A percentile compares a stretch with the other conserved stretches of the same genome.
These are phyloP conservation scores for Callipepla californica DNA, from an alignment of 2,113 vertebrate genomes.

Conservation along the genomic window DNA sequence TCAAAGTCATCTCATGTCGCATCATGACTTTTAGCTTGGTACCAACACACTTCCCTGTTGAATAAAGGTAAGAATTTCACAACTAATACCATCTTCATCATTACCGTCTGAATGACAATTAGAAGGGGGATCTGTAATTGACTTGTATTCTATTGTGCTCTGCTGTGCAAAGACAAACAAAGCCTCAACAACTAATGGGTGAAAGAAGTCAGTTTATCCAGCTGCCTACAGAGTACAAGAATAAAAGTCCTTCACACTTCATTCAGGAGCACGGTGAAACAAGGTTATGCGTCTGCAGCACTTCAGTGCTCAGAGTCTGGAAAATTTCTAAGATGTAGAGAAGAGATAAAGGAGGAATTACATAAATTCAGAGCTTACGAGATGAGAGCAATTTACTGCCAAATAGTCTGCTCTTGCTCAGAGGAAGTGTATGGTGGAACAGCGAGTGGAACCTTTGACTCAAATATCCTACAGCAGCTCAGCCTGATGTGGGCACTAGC, in stretches of 20 bases:
- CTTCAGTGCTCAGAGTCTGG: neutral
- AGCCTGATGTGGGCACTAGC: neutral
- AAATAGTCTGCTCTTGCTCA: neutral
- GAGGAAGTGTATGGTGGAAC: neutral
- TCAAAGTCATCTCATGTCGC: neutral
- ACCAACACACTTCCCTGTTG: neutral
- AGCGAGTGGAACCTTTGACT: neutral
- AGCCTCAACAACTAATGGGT: neutral
- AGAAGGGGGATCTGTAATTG: constrained; percentile 37
- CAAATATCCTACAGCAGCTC: neutral
- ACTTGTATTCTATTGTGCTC: constrained; percentile 21
- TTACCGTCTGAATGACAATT: constrained; percentile 49
- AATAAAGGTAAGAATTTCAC: neutral
- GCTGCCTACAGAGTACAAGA: neutral
- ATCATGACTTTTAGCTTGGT: neutral
- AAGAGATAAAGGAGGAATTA: constrained; percentile 5
- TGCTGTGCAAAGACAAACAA: constrained; percentile 46
- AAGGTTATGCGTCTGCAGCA: neutral
- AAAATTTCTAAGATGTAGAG: constrained; percentile 1
- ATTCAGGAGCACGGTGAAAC: neutral
- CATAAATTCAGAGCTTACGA: neutral
- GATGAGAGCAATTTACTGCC: neutral
- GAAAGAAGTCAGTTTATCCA: constrained; percentile 24
- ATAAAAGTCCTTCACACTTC: constrained; percentile 26
- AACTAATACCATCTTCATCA: neutral